Percentiles rank a stretch among this genome's conserved stretches.
Evolutionary conservation across 1,140 invertebrate species (phyloP).

Genomic region (Lepidotrigona ventralis): DNA sequence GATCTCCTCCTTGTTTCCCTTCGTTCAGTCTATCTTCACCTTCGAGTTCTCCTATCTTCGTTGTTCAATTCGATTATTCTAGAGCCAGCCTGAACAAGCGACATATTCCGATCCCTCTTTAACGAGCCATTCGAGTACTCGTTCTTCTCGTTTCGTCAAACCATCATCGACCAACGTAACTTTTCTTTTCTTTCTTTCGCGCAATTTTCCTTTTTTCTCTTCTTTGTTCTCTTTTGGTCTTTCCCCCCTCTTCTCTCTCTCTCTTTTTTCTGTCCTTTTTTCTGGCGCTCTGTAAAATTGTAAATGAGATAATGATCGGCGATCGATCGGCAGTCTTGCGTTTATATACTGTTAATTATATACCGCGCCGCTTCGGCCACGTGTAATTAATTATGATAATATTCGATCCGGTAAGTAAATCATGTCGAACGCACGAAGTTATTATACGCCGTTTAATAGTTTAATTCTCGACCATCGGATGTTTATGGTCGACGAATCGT

Average conservation of each 20-base stretch:
- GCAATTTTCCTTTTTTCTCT: neutral
- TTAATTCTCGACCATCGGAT: slow-evolving; percentile 26
- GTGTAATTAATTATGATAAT: slow-evolving; percentile 41
- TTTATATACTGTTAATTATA: slow-evolving; percentile 34
- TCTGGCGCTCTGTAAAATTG: too few relatives aligned
- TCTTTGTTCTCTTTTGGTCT: neutral
- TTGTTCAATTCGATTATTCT: neutral
- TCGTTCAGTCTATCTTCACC: too few relatives aligned
- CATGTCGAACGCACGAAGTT: neutral
- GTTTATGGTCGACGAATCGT: slow-evolving; percentile 15
- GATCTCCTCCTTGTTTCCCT: neutral
- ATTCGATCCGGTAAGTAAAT: slow-evolving; percentile 3
- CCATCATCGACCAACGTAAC: neutral
- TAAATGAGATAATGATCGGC: slow-evolving; percentile 22
- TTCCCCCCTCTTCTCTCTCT: neutral
- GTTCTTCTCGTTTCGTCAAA: neutral
- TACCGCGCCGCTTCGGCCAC: neutral
- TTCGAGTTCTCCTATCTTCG: neutral
- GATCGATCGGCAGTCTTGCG: slow-evolving; percentile 17
- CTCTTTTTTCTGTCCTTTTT: neutral
- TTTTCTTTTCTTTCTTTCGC: neutral
- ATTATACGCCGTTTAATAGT: slow-evolving; percentile 29
- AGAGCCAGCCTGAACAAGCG: too few relatives aligned
- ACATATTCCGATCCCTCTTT: neutral
- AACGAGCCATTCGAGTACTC: neutral